These are phyloP conservation scores for Laterallus jamaicensis DNA, from an alignment of 2,113 vertebrate species.

Conservation along the genomic window DNA sequence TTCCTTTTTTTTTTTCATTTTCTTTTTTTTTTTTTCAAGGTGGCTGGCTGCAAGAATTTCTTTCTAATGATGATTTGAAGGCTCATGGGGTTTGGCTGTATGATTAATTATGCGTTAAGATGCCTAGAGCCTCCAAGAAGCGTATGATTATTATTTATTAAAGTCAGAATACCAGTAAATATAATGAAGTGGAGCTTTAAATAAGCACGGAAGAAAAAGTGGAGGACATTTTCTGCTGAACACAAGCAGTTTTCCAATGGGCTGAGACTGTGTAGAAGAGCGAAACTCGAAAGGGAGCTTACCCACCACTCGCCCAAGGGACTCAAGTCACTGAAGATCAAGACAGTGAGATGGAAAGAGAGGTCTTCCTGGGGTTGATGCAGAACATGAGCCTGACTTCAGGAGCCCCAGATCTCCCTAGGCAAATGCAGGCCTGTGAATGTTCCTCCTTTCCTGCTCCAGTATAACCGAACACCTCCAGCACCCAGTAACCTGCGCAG, in stretches of 20 bases:
- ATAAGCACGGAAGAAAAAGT: not conserved
- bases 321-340: not conserved
- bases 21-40: not conserved
- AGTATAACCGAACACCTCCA: not conserved
- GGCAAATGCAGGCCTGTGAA: not conserved
- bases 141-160: slow-evolving; percentile 48
- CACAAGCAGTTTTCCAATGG: not conserved
- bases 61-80: slow-evolving; percentile 59
- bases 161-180: slow-evolving; percentile 49
- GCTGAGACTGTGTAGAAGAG: not conserved
- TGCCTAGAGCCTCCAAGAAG: slow-evolving; percentile 33
- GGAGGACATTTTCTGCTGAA: slow-evolving; percentile 23
- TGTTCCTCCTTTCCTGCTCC: not conserved
- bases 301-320: not conserved
- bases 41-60: slow-evolving; percentile 42
- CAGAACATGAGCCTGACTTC: not conserved
- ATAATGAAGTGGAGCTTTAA: slow-evolving; percentile 49
- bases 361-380: not conserved
- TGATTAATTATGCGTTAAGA: slow-evolving; percentile 54
- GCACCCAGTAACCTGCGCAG: not conserved
- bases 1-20: not conserved
- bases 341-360: not conserved
- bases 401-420: not conserved
- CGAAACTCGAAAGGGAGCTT: not conserved
- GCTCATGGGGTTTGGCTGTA: slow-evolving; percentile 40